Percentiles rank a stretch among this genome's conserved stretches.
Conservation (phyloP, 2,113 vertebrate species). For the Corydoras sp. region DNA sequence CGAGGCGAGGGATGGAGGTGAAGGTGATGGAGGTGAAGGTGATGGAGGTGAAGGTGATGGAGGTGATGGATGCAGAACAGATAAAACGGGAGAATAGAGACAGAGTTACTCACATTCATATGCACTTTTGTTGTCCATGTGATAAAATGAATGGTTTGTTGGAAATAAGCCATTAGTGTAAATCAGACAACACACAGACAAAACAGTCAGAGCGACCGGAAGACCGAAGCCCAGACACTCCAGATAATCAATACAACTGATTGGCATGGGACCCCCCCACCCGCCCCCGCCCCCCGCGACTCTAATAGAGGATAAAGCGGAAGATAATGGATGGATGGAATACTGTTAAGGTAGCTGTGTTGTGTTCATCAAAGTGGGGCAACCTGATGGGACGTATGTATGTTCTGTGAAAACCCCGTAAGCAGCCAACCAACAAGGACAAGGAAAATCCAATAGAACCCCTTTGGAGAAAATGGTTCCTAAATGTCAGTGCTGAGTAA, state of each 20-base stretch:
- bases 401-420: not conserved
- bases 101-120: constrained; percentile 69
- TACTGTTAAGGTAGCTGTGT: too few species aligned
- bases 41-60: constrained; percentile 14
- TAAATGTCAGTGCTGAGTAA: constrained; percentile 19
- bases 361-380: too few species aligned
- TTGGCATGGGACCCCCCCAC: too few species aligned
- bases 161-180: constrained; percentile 79
- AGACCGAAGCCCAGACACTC: constrained; percentile 24
- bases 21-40: too few species aligned
- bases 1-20: constrained; percentile 28
- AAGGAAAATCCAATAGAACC: constrained; percentile 27
- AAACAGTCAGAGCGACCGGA: constrained; percentile 53
- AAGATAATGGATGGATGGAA: too few species aligned
- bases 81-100: constrained; percentile 58
- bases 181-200: constrained; percentile 64
- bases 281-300: too few species aligned
- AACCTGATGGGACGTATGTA: too few species aligned
- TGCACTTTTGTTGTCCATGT: constrained; percentile 72
- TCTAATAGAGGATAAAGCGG: too few species aligned
- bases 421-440: constrained; percentile 19
- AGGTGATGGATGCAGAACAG: constrained; percentile 48
- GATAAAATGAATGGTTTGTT: constrained; percentile 72
- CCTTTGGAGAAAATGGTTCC: constrained; percentile 15
- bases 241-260: not conserved